Conservation (phyloP, 2,797 vertebrate genomes). For the Pseudopleuronectes americanus region DNA sequence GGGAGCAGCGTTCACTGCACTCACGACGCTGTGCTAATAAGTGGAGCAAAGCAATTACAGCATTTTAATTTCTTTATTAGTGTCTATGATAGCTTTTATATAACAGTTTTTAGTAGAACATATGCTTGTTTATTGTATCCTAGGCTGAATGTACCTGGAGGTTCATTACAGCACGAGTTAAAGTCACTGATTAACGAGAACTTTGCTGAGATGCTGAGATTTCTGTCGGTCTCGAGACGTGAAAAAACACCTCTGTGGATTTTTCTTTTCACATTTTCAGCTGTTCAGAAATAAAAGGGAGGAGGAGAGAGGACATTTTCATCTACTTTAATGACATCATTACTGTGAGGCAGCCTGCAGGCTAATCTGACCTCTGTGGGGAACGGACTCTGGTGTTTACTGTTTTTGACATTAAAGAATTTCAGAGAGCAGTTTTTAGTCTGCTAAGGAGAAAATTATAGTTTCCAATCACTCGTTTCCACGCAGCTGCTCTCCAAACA, state of each 20-base stretch:
- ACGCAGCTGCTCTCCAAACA: neutral
- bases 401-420: neutral
- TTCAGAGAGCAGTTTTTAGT: neutral
- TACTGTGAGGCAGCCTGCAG: neutral
- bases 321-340: neutral
- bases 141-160: neutral
- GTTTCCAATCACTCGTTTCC: neutral
- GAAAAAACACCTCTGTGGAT: conserved; percentile 7
- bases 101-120: conserved; percentile 5
- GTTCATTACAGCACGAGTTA: neutral
- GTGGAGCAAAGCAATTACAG: conserved; percentile 23
- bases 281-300: neutral
- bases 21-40: neutral
- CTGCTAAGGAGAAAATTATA: neutral
- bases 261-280: neutral
- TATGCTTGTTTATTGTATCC: conserved; percentile 20
- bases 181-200: conserved; percentile 5
- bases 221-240: neutral
- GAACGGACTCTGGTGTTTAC: neutral
- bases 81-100: conserved; percentile 11
- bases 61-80: conserved; percentile 25
- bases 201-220: conserved; percentile 5
- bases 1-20: neutral
- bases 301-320: conserved; percentile 7
- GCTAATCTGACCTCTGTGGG: neutral